Percentiles rank a stretch among this genome's conserved stretches.
These are phyloP conservation scores for Charadrius vociferus DNA, from an alignment of 2,113 vertebrate genomes.

Conservation along the genomic window DNA sequence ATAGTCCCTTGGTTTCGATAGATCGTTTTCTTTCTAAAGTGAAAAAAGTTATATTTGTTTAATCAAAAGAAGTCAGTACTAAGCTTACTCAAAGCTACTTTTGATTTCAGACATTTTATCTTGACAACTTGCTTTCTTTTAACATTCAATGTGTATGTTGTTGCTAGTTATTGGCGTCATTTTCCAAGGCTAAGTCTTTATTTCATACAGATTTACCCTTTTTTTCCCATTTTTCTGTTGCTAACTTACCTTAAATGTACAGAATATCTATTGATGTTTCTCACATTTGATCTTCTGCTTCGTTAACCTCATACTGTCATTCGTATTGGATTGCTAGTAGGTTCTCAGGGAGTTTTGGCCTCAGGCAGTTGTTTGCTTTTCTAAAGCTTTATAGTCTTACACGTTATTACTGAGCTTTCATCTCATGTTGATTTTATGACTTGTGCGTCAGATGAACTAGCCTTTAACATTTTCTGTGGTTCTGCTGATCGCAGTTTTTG, in stretches of 20 bases:
- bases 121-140: background rate
- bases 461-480: background rate
- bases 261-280: background rate
- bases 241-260: background rate
- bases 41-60: background rate
- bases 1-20: background rate
- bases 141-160: background rate
- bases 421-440: constrained; percentile 2
- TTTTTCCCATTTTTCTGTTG: background rate
- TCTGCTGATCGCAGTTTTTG: background rate
- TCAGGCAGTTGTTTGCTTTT: background rate
- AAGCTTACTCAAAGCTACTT: background rate
- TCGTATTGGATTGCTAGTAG: background rate
- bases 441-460: background rate
- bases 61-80: background rate
- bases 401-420: constrained; percentile 5
- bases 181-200: background rate
- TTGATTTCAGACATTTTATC: background rate
- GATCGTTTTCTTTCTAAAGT: background rate
- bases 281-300: background rate
- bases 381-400: background rate
- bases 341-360: constrained; percentile 1
- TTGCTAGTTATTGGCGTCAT: background rate
- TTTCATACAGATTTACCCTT: background rate
- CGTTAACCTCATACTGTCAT: background rate